Base-by-base conservation (phyloP, 1,140 invertebrate genomes). In the Listronotus bonariensis region DNA sequence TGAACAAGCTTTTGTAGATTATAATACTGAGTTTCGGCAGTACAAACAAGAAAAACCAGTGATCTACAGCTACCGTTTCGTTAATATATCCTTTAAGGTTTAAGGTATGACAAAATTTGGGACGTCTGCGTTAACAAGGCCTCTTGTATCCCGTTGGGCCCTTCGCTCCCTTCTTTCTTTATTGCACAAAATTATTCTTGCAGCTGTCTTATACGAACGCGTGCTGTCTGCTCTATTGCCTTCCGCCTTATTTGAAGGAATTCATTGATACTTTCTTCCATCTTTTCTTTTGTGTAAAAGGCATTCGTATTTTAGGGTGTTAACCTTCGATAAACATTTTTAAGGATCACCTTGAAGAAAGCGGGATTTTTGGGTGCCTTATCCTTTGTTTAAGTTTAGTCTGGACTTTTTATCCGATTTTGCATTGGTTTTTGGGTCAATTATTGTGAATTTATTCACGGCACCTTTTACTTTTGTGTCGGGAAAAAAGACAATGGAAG, bases 251-350 rank as follows among this genome's bases (percentile, higher is more conserved):
- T 46, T 46, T 12, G 10, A 55, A 49, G 31, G 51, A 62, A 53
- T 45, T 54, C 60, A 62, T 62, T 62, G 60, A 62, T 62, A 62
- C 42, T 34, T 62, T 60, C 38, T 54, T 54, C 60, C 41, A 62
- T 60, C 43, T 60, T 41, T 46, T 58, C 46, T 32, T 31, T 57
- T 42, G 36, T 55, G 36, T 42, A 12, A 36, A 54, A n/a, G 52
- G 32, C 43, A 46, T 38, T 45, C 11, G 20, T 38, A 14, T 32
- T 57, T 57, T 18, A 18, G 43, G 55, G 43, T 46, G 55, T 57
- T 57, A 45, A 57, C 55, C 55, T 57, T 57, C 32, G 51, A 53
- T 53, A 15, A 38, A 38, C 17, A 53, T 53, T 38, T 53, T 53
- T 15, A 31, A 9, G 15, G 15, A 18, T 46, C 11, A 36, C 34